Conservation (phyloP, 2,888 invertebrate genomes). For the Eueremaeus valkanovi region DNA sequence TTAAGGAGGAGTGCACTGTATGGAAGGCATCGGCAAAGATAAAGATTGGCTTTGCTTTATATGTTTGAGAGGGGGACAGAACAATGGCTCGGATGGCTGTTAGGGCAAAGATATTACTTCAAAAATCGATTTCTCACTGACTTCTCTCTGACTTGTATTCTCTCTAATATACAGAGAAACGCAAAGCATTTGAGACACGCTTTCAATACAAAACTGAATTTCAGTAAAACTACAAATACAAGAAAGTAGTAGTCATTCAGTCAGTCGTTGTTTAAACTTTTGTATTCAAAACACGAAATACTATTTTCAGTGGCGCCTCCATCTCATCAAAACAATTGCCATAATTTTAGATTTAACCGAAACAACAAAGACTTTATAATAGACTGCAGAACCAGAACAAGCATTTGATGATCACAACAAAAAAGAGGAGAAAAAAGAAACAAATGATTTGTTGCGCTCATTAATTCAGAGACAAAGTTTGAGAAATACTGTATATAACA, state of each 20-base stretch:
- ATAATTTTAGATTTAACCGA: slow-evolving; percentile 6
- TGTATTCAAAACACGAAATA: slow-evolving; percentile 9
- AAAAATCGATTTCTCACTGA: slow-evolving; percentile 25
- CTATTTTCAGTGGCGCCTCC: slow-evolving; percentile 6
- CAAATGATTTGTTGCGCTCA: background rate
- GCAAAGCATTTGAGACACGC: background rate
- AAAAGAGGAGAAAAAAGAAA: background rate
- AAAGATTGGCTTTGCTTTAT: slow-evolving; percentile 27
- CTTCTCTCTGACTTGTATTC: background rate
- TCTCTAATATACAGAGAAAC: background rate
- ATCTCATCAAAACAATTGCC: slow-evolving; percentile 25
- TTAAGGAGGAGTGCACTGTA: slow-evolving; percentile 10
- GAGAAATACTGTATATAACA: too few species aligned
- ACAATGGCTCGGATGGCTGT: slow-evolving; percentile 15
- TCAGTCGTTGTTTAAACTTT: background rate
- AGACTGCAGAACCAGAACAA: background rate
- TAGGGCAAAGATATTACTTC: slow-evolving; percentile 27
- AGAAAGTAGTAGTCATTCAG: too few species aligned
- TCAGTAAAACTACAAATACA: background rate
- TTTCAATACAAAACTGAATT: background rate
- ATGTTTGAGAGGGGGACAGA: slow-evolving; percentile 16
- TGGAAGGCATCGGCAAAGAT: slow-evolving; percentile 18
- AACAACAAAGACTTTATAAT: background rate
- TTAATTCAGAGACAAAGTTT: background rate
- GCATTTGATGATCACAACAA: too few species aligned